Evolutionary conservation across 2,888 invertebrate genomes (phyloP), one percentile per base, ranked within the genome.

Genomic region (Cybosia mesomella): DNA sequence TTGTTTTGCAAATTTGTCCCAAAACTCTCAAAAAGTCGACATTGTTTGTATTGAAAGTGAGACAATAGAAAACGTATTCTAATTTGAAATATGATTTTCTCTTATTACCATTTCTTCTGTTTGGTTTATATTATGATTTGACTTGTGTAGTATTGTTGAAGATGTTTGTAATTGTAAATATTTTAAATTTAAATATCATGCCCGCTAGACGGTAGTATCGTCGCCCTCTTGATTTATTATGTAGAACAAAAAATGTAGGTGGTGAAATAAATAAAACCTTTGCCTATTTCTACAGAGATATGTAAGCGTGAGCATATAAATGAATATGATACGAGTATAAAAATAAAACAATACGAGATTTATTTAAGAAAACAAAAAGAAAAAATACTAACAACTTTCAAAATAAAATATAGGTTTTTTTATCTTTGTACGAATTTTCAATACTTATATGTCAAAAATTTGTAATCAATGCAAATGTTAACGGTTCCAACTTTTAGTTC

Each of bases 21-120:
- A 4, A 28, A 43, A 36, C 36, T 36, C 58, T 60, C 68, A 64
- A 66, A 68, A 73, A 66, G 72, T 68, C 67, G 75, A 58, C 74
- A 70, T 72, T 69, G 58, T 28, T 64, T 73, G 78, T 71, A 77
- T 77, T 68, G 74, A 72, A 79, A 67, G n/a, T 54, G 62, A 68
- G 58, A 72, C 65, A 70, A 77, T 73, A 71, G 71, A 73, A 67
- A 66, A 63, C 58, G 66, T 75, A 53, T 74, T 72, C 68, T 66
- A 67, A 76, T 76, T 66, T 57, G 43, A 65, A 72, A 68, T 66
- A 55, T 64, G 39, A 67, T 65, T 66, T 5, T 70, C 66, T 64
- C 58, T 59, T 59, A 58, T 60, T 58, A n/a, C 13, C n/a, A 21
- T 57, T 66, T 61, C 32, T 49, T 36, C 34, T 55, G 53, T 55